Conservation (phyloP, 2,113 vertebrate genomes). For the Oreotrochilus melanogaster region DNA sequence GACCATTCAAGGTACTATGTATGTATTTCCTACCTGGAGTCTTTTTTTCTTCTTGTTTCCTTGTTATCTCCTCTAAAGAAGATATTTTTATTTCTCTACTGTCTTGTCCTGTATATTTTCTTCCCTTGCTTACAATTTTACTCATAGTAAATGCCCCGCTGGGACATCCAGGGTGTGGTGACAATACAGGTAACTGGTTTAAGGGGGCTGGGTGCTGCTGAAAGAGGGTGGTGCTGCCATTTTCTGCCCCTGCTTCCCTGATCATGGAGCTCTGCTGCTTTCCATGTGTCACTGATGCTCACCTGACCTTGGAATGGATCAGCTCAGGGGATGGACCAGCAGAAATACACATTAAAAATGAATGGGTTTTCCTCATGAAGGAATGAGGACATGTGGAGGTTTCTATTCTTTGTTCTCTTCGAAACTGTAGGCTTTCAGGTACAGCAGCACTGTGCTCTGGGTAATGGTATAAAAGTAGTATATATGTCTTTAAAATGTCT, state of each 20-base stretch:
- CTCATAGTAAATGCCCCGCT: background rate
- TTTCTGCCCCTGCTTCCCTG: background rate
- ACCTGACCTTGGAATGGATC: background rate
- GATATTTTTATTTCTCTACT: background rate
- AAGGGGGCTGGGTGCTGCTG: background rate
- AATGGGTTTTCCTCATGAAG: background rate
- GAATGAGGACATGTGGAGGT: background rate
- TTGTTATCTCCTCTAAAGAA: background rate
- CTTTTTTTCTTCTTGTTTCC: background rate
- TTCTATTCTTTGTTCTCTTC: background rate
- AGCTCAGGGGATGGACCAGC: background rate
- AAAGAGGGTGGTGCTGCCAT: background rate
- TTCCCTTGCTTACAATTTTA: background rate
- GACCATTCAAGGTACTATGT: background rate
- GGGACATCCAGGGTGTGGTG: background rate
- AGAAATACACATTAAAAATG: background rate
- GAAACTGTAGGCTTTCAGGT: background rate
- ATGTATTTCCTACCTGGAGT: background rate
- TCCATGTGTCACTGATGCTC: background rate
- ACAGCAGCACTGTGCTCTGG: background rate
- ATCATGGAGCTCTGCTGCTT: background rate
- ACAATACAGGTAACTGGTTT: background rate
- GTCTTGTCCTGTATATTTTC: background rate
- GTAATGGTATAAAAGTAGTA: background rate
- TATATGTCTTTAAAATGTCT: background rate